These are phyloP conservation scores for Lasioglossum albipes DNA, from an alignment of 1,140 invertebrate species.

Conservation along the genomic window DNA sequence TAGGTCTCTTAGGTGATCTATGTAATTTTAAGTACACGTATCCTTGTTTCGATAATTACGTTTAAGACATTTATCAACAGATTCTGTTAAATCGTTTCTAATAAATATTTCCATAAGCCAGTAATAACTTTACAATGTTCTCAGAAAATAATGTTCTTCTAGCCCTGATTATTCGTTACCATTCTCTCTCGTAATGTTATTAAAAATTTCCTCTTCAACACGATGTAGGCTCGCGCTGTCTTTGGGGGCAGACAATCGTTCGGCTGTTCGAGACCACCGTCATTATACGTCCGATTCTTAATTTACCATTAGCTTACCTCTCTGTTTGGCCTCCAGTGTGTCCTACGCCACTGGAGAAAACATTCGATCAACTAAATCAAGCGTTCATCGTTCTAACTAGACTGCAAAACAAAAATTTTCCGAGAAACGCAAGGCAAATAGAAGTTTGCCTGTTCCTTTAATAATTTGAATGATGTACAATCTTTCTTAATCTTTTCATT, in stretches of 20 bases:
- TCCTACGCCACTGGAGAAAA: background rate
- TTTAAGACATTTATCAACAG: background rate
- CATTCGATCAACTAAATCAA: too few species aligned
- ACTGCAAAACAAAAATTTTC: too few species aligned
- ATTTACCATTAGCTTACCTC: background rate
- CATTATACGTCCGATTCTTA: background rate
- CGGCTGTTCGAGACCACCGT: background rate
- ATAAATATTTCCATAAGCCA: background rate
- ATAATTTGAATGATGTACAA: too few species aligned
- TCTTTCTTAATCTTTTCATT: too few species aligned
- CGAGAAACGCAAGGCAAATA: too few species aligned
- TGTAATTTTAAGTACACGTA: background rate
- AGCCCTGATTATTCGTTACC: background rate
- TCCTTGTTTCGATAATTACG: background rate
- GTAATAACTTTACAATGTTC: conserved; percentile 3
- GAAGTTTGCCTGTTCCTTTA: too few species aligned
- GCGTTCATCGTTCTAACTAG: too few species aligned
- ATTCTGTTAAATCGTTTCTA: background rate
- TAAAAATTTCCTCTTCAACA: background rate
- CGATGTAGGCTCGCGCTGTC: background rate
- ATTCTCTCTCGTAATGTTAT: background rate
- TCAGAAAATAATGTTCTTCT: background rate
- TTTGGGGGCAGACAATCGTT: background rate
- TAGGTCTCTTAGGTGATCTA: background rate
- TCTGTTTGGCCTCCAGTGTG: background rate